These are phyloP conservation scores for Netelia melanura DNA, from an alignment of 2,888 invertebrate species.

Conservation along the genomic window DNA sequence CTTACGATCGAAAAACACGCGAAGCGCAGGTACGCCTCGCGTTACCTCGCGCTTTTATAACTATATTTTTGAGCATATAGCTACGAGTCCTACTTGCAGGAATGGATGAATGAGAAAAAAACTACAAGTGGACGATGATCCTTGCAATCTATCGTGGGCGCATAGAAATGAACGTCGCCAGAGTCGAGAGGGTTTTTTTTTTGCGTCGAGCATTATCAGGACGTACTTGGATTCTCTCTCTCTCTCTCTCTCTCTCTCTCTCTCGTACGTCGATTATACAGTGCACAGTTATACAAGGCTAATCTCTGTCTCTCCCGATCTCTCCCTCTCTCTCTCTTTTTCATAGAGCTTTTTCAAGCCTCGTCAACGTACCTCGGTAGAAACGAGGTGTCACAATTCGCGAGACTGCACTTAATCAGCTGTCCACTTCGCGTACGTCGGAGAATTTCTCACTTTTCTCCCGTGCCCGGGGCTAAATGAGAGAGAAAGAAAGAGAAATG, in stretches of 20 bases:
- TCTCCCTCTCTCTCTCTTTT: not conserved
- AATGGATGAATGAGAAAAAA: constrained; percentile 28
- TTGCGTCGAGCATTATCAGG: not conserved
- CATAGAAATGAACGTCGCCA: constrained; percentile 1
- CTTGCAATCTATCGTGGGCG: constrained; percentile 25
- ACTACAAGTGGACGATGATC: constrained; percentile 19
- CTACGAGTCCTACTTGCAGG: not conserved
- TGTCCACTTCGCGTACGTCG: constrained; percentile 58
- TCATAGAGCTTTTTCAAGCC: constrained; percentile 29
- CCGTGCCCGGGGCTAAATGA: constrained; percentile 6
- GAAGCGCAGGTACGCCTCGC: constrained; percentile 46
- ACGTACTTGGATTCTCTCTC: not conserved
- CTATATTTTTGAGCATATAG: not conserved
- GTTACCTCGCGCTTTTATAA: constrained; percentile 5
- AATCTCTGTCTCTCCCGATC: no score
- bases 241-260: no score
- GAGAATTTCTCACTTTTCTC: constrained; percentile 25
- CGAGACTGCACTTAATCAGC: constrained; percentile 64
- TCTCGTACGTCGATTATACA: no score
- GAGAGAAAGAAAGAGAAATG: not conserved
- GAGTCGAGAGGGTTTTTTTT: constrained; percentile 1
- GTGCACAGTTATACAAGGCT: no score
- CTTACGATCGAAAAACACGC: constrained; percentile 63
- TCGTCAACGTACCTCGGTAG: constrained; percentile 36
- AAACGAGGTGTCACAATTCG: constrained; percentile 59